These are phyloP conservation scores for Lampris incognitus DNA, from an alignment of 2,113 vertebrate genomes.

Conservation along the genomic window DNA sequence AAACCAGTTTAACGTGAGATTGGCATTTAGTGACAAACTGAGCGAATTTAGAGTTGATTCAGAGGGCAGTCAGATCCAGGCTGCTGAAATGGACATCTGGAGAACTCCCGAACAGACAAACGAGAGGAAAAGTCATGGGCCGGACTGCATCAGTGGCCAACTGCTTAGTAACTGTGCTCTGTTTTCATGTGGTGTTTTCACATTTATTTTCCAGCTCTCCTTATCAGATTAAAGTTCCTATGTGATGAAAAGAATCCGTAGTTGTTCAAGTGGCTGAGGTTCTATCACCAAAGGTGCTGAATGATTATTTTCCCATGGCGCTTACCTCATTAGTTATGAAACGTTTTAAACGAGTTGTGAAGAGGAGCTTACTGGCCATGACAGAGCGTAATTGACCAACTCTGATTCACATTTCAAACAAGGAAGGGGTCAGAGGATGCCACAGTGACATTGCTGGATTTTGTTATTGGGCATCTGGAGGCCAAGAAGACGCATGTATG, in stretches of 20 bases:
- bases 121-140: background rate
- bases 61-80: background rate
- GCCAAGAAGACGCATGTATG: no score
- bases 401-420: background rate
- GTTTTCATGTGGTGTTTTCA: background rate
- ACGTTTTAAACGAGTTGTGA: background rate
- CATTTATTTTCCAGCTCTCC: background rate
- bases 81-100: background rate
- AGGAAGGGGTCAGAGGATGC: constrained; percentile 1
- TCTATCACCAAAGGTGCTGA: background rate
- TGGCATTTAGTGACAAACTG: background rate
- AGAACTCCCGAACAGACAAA: background rate
- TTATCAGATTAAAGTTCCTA: background rate
- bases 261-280: background rate
- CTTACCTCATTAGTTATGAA: constrained; percentile 1
- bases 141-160: background rate
- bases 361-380: background rate
- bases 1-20: background rate
- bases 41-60: background rate
- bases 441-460: background rate
- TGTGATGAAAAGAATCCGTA: background rate
- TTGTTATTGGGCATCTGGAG: no score
- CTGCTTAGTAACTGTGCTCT: background rate
- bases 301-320: background rate
- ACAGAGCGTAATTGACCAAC: background rate